phyloP scores from a whole-genome alignment of 2,113 vertebrate species.

The Eretmochelys imbricata region DNA sequence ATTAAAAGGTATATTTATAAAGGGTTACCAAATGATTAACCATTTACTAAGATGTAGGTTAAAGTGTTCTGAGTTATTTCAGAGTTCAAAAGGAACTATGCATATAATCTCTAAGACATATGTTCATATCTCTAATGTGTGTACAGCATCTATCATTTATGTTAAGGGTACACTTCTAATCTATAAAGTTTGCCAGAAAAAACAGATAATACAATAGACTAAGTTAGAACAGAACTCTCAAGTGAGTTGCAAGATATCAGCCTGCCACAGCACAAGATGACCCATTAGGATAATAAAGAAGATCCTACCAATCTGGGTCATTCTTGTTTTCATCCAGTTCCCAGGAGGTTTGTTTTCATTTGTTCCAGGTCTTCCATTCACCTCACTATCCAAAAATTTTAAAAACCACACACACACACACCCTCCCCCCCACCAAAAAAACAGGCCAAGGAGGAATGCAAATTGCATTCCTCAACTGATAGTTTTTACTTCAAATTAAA shows the following conservation, averaged over 20 bases:
- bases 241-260: not conserved
- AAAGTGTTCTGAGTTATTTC: not conserved
- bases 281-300: not conserved
- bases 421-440: not conserved
- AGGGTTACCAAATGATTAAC: not conserved
- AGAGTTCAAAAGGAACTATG: not conserved
- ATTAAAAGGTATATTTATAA: not conserved
- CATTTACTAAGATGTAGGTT: not conserved
- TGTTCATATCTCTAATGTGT: not conserved
- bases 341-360: constrained; percentile 19
- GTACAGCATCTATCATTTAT: not conserved
- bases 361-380: not conserved
- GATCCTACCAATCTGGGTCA: not conserved
- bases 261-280: not conserved
- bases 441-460: not conserved
- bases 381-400: not conserved
- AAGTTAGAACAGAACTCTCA: not conserved
- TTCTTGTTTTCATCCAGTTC: not conserved
- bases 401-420: not conserved
- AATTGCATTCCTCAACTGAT: not conserved
- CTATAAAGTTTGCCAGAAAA: constrained; percentile 15
- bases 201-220: not conserved
- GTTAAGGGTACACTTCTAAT: constrained; percentile 6
- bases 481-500: not conserved
- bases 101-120: not conserved